Evolutionary conservation across 2,888 invertebrate genomes (phyloP).

Genomic region (Pogonocherus hispidulus): DNA sequence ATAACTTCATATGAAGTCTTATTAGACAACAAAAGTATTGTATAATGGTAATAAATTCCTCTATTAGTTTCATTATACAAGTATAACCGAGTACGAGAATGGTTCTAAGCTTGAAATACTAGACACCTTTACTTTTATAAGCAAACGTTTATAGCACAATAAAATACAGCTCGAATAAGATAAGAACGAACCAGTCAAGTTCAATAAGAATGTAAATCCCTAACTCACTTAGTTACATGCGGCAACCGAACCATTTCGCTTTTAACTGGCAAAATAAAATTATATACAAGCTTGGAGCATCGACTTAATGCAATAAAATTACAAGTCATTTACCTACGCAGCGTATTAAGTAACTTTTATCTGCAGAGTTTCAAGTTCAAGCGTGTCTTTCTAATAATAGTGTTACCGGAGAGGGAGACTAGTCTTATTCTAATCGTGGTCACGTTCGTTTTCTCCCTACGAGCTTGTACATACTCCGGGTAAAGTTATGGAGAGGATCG

Average conservation of each 20-base stretch:
- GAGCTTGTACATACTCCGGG: not conserved
- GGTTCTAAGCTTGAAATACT: not conserved
- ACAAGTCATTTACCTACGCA: not conserved
- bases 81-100: not conserved
- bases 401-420: not conserved
- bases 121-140: not conserved
- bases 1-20: too few species aligned
- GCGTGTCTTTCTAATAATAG: not conserved
- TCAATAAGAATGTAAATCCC: not conserved
- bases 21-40: too few species aligned
- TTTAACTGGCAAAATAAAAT: not conserved
- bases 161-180: not conserved
- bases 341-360: not conserved
- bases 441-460: not conserved
- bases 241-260: not conserved
- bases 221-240: not conserved
- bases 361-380: not conserved
- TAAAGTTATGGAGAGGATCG: conserved; percentile 15
- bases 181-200: not conserved
- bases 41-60: not conserved
- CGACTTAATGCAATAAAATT: not conserved
- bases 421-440: not conserved
- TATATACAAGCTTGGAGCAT: not conserved
- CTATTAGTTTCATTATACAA: not conserved
- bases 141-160: not conserved